These are phyloP conservation scores for Pseudococcus longispinus DNA, from an alignment of 2,888 invertebrate genomes.

Conservation along the genomic window DNA sequence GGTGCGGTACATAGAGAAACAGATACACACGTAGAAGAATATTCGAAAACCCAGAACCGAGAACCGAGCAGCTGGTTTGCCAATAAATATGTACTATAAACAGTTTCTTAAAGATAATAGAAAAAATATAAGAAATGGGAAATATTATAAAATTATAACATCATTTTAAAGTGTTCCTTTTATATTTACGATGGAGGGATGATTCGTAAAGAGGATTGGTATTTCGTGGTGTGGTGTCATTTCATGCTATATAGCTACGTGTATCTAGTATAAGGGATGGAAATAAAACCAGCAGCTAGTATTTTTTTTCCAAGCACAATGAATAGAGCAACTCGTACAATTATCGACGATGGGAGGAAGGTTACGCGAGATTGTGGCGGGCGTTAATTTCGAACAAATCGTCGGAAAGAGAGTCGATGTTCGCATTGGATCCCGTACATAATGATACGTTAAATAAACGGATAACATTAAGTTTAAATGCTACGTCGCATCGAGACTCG, in stretches of 20 bases:
- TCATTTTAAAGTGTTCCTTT: slow-evolving; percentile 53
- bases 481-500: not conserved
- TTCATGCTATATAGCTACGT: not conserved
- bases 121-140: slow-evolving; percentile 42
- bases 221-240: not conserved
- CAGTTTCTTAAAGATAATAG: slow-evolving; percentile 54
- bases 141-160: slow-evolving; percentile 57
- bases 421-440: not conserved
- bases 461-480: slow-evolving; percentile 3
- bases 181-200: not conserved
- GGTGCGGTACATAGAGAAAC: not conserved
- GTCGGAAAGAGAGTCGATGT: not conserved
- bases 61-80: slow-evolving; percentile 54
- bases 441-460: slow-evolving; percentile 28
- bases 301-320: not conserved
- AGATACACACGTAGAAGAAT: not conserved
- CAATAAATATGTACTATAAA: slow-evolving; percentile 54
- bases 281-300: not conserved
- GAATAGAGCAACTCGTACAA: not conserved
- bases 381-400: not conserved
- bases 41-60: not conserved
- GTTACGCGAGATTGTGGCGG: not conserved
- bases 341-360: not conserved
- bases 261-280: too few relatives aligned
- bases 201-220: not conserved